Evolutionary conservation across 2,888 invertebrate genomes (phyloP).

Genomic region (Hemithea aestivaria): DNA sequence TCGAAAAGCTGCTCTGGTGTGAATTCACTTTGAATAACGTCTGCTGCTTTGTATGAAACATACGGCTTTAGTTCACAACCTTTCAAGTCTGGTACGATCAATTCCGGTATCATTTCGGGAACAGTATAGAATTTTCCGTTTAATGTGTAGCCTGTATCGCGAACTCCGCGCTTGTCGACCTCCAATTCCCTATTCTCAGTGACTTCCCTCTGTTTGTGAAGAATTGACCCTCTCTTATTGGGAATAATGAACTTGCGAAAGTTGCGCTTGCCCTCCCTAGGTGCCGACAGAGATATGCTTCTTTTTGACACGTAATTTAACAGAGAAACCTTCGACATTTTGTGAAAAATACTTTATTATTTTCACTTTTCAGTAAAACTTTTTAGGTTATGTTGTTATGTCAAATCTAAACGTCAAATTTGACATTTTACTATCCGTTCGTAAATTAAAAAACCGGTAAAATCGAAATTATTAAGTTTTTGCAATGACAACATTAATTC

Average conservation of each 20-base stretch:
- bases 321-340: conserved; percentile 58
- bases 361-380: no score
- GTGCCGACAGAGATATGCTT: conserved; percentile 55
- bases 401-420: conserved; percentile 3
- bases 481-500: no score
- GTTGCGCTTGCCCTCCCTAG: conserved; percentile 85
- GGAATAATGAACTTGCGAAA: conserved; percentile 88
- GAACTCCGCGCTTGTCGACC: conserved; percentile 84
- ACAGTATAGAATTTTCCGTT: conserved; percentile 80
- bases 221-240: conserved; percentile 86
- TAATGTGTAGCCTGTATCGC: conserved; percentile 79
- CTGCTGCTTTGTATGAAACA: conserved; percentile 90
- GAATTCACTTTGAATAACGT: conserved; percentile 88
- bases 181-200: conserved; percentile 82
- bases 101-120: conserved; percentile 94
- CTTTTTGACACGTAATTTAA: conserved; percentile 57
- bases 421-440: neutral
- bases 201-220: conserved; percentile 81
- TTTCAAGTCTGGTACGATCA: conserved; percentile 94
- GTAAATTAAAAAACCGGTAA: no score
- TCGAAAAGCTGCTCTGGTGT: conserved; percentile 91
- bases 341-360: no score
- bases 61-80: conserved; percentile 94
- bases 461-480: no score
- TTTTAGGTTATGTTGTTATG: no score